Conservation (phyloP, 2,113 vertebrate species). For the Archocentrus centrarchus region DNA sequence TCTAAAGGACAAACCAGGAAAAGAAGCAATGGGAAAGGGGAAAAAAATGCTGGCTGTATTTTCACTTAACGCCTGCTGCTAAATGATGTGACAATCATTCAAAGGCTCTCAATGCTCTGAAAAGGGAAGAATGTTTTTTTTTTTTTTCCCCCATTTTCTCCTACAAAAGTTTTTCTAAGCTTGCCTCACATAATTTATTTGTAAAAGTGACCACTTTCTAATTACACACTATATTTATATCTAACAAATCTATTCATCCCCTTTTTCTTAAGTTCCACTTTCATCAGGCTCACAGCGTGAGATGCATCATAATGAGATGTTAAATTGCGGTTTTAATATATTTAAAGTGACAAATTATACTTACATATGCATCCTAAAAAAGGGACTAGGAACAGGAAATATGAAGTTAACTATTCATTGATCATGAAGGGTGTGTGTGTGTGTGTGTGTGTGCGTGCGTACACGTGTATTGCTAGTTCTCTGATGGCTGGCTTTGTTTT, state of each 20-base stretch:
- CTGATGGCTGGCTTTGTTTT: too few relatives aligned
- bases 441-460: too few relatives aligned
- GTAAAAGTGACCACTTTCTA: not conserved
- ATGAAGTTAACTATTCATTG: accelerated
- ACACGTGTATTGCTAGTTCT: too few relatives aligned
- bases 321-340: not conserved
- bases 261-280: not conserved
- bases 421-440: too few relatives aligned
- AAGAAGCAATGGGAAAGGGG: not conserved
- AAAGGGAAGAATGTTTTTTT: too few relatives aligned
- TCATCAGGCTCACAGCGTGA: too few relatives aligned
- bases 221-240: not conserved
- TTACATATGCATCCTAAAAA: not conserved
- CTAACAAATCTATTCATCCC: not conserved
- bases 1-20: conserved; percentile 13
- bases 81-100: too few relatives aligned
- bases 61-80: too few relatives aligned
- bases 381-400: not conserved
- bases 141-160: too few relatives aligned
- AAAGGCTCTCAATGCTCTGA: not conserved
- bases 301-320: not conserved
- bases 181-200: not conserved
- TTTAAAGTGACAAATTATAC: not conserved
- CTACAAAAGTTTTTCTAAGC: not conserved
- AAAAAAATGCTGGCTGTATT: too few relatives aligned